Evolutionary conservation across 2,797 vertebrate genomes (phyloP).

Genomic region (Hemibagrus guttatus): DNA sequence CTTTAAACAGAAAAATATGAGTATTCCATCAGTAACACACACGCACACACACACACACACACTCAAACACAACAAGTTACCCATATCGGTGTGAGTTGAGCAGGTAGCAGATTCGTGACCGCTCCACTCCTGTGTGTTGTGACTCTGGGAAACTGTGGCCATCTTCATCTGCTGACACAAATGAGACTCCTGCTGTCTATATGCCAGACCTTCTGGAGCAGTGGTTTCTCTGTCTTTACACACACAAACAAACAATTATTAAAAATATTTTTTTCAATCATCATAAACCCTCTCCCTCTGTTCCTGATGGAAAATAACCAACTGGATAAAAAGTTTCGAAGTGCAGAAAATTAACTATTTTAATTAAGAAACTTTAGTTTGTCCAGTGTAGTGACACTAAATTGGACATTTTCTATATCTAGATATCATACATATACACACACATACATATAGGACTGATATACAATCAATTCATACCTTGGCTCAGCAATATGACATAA

Average conservation of each 20-base stretch:
- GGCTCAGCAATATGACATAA: background rate
- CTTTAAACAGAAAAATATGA: background rate
- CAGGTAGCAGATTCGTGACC: slow-evolving; percentile 77
- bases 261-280: background rate
- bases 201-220: slow-evolving; percentile 75
- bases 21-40: background rate
- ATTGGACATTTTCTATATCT: background rate
- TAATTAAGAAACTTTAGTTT: background rate
- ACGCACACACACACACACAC: background rate
- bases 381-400: background rate
- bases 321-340: background rate
- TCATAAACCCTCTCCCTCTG: background rate
- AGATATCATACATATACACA: background rate
- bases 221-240: slow-evolving; percentile 75
- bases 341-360: background rate
- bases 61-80: slow-evolving; percentile 67
- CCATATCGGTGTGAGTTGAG: slow-evolving; percentile 69
- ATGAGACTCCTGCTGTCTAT: slow-evolving; percentile 84
- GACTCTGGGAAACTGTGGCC: slow-evolving; percentile 73
- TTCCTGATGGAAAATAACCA: background rate
- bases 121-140: slow-evolving; percentile 74
- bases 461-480: background rate
- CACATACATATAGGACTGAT: background rate
- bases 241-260: slow-evolving; percentile 50
- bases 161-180: slow-evolving; percentile 88